These are phyloP conservation scores for Apamea monoglypha DNA, from an alignment of 2,888 invertebrate species.

Conservation along the genomic window DNA sequence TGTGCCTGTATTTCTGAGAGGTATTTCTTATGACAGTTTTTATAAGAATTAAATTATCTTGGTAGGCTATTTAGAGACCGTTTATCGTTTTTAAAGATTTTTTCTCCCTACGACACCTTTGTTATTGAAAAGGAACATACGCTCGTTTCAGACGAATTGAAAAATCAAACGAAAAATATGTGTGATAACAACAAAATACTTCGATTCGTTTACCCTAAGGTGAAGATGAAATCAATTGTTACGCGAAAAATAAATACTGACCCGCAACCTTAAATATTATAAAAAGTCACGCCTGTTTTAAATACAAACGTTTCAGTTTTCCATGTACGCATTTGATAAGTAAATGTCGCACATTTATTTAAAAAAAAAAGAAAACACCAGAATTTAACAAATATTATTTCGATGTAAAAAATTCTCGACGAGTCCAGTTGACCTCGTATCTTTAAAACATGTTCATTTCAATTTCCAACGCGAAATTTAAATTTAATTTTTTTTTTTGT, in stretches of 20 bases:
- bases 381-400: background rate
- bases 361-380: background rate
- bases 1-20: background rate
- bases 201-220: background rate
- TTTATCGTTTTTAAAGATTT: background rate
- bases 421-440: background rate
- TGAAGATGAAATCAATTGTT: background rate
- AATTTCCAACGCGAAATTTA: background rate
- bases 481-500: slow-evolving; percentile 6
- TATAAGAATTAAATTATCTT: background rate
- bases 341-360: background rate
- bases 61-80: background rate
- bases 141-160: background rate
- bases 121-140: background rate
- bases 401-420: background rate
- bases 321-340: background rate
- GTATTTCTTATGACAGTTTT: background rate
- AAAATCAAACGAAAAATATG: background rate
- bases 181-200: background rate
- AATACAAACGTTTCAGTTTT: background rate
- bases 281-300: background rate
- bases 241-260: background rate
- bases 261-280: background rate
- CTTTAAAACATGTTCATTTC: background rate
- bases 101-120: too few species aligned